A percentile compares a stretch with the other conserved stretches of the same genome.
These are phyloP conservation scores for Limanda limanda DNA, from an alignment of 2,113 vertebrate genomes.

Conservation along the genomic window DNA sequence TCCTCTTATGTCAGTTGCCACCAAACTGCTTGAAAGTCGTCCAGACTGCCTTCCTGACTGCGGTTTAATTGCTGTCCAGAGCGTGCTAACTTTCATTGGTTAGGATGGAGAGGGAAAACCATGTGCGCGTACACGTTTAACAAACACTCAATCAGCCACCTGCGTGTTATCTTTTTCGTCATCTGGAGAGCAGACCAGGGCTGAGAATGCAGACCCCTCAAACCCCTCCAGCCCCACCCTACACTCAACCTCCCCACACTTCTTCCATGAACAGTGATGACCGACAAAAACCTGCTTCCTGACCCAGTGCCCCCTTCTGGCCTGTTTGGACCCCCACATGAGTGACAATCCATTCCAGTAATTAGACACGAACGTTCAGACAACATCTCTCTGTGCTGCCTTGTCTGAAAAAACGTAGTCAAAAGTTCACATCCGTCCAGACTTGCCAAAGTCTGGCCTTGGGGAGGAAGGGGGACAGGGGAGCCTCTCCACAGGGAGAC, in stretches of 20 bases:
- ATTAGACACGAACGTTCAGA: conserved; percentile 32
- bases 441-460: conserved; percentile 39
- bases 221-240: neutral
- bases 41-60: conserved; percentile 46
- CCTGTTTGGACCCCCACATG: conserved; percentile 17
- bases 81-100: conserved; percentile 56
- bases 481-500: conserved; percentile 41
- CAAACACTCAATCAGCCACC: conserved; percentile 63
- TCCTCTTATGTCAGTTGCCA: conserved; percentile 43
- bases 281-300: conserved; percentile 62
- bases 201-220: conserved; percentile 17
- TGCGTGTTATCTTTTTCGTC: conserved; percentile 67
- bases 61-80: conserved; percentile 67
- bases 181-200: conserved; percentile 65
- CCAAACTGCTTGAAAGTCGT: conserved; percentile 56
- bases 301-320: conserved; percentile 28
- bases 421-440: conserved; percentile 69
- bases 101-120: conserved; percentile 40
- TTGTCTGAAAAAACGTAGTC: conserved; percentile 50
- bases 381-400: conserved; percentile 22
- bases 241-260: conserved; percentile 10
- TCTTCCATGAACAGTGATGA: conserved; percentile 25
- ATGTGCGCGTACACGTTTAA: conserved; percentile 38
- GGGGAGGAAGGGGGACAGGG: neutral
- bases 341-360: conserved; percentile 51